These are phyloP conservation scores for Standfussiana lucernea DNA, from an alignment of 2,888 invertebrate species.

Conservation along the genomic window DNA sequence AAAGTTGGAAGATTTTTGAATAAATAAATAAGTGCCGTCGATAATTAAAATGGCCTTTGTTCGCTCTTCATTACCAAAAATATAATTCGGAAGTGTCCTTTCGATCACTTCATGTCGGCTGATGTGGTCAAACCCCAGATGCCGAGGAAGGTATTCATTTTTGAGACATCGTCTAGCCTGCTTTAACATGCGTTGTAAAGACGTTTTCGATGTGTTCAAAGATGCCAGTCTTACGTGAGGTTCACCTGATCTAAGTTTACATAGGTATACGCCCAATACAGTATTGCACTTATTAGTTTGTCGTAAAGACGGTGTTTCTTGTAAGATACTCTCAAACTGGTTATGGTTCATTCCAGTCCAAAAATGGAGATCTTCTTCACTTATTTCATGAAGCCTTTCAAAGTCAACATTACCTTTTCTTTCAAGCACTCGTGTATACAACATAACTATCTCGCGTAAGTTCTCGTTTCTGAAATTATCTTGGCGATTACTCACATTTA, in stretches of 20 bases:
- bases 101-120: conserved; percentile 10
- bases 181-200: conserved; percentile 27
- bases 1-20: conserved; percentile 31
- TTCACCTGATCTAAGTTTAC: conserved; percentile 26
- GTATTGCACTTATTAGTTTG: conserved; percentile 28
- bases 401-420: conserved; percentile 9
- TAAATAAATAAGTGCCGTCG: conserved; percentile 35
- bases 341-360: conserved; percentile 22
- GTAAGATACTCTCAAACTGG: conserved; percentile 23
- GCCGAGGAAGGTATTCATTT: conserved; percentile 24
- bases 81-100: conserved; percentile 24
- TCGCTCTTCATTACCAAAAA: conserved; percentile 34
- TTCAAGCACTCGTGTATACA: conserved; percentile 12
- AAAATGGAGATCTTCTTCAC: conserved; percentile 24
- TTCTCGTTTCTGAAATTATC: conserved; percentile 30
- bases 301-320: conserved; percentile 27
- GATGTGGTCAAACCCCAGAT: conserved; percentile 25
- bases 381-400: conserved; percentile 20
- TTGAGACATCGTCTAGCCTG: conserved; percentile 25
- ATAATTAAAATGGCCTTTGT: conserved; percentile 26
- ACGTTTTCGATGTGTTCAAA: conserved; percentile 31
- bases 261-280: conserved; percentile 22
- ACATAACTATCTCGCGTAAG: conserved; percentile 24
- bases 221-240: conserved; percentile 27
- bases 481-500: conserved; percentile 32